Evolutionary conservation across 2,888 invertebrate genomes (phyloP), one percentile per base, ranked within the genome.

Genomic region (Busseola fusca): DNA sequence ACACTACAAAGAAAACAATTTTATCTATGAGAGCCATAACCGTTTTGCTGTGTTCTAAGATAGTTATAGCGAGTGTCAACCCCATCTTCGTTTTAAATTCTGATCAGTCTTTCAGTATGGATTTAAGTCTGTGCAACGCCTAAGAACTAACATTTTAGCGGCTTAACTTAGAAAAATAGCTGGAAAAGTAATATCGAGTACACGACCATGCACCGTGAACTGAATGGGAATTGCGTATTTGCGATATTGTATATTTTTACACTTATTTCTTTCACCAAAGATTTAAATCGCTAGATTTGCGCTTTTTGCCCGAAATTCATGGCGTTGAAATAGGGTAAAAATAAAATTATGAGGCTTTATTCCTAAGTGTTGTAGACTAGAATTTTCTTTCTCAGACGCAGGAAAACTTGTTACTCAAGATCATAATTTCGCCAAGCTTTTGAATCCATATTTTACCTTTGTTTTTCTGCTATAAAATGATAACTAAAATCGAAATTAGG

Each of bases 121-220:
- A 27, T 21, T 45, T 6, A 14, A 25, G 54, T 70, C 30, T 62
- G n/a, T 21, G 9, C 50, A 40, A 40, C 59, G 60, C 60, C 56
- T 58, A 56, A 54, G n/a, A 57, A 50, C 80, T 75, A 68, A 75
- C 64, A 75, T 70, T 75, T 78, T 70, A 75, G 50, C 60, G 37
- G 64, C 64, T 69, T 40, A 42, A 67, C 60, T 68, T 63, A 66
- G 21, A 66, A 78, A 80, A 74, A 65, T 69, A 77, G 27, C 52
- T 54, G 30, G 2, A 69, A 65, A 63, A 80, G 75, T 76, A 81
- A 76, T 76, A 81, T 72, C 40, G 81, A 52, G 58, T 27, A 50
- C 25, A 71, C 62, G 50, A 75, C 58, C 40, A 48, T 45, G 62
- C n/a, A n/a, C n/a, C n/a, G n/a, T 52, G 65, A 56, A 65, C 54